Percentiles rank a stretch among this genome's conserved stretches.
Conservation (phyloP, 2,888 invertebrate species). For the Sthenelais limicola region DNA sequence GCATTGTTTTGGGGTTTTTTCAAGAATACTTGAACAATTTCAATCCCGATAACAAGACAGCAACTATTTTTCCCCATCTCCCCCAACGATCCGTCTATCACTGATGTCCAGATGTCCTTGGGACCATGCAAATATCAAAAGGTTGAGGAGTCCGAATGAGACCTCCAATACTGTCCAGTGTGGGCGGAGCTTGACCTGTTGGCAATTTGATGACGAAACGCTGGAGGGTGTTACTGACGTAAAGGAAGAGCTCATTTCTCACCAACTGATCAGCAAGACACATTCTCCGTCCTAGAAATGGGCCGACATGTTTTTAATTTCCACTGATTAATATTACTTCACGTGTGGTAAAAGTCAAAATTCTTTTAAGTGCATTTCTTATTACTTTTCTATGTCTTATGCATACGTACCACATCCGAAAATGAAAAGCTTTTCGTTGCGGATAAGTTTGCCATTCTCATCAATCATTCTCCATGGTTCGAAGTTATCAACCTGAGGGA, state of each 20-base stretch:
- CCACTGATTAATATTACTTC: neutral
- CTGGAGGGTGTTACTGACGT: neutral
- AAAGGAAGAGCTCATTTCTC: neutral
- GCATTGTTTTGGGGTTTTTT: too few relatives aligned
- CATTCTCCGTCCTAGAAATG: slow-evolving; percentile 13
- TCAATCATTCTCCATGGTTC: neutral
- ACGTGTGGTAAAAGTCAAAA: neutral
- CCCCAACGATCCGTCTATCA: too few relatives aligned
- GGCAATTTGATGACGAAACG: neutral
- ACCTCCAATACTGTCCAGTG: neutral
- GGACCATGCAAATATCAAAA: neutral
- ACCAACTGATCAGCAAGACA: slow-evolving; percentile 4
- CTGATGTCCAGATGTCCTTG: too few relatives aligned
- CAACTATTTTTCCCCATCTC: too few relatives aligned
- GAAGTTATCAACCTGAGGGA: neutral
- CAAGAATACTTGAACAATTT: too few relatives aligned
- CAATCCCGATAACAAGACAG: too few relatives aligned
- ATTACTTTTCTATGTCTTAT: too few relatives aligned
- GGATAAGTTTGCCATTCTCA: neutral
- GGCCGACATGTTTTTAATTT: neutral
- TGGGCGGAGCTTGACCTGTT: neutral
- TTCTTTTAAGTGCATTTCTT: neutral
- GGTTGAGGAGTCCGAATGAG: neutral
- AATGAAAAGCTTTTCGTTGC: neutral
- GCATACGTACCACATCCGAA: slow-evolving; percentile 23